A percentile compares a stretch with the other conserved stretches of the same genome.
Conservation (phyloP, 2,797 vertebrate species). For the Coilia nasus region DNA sequence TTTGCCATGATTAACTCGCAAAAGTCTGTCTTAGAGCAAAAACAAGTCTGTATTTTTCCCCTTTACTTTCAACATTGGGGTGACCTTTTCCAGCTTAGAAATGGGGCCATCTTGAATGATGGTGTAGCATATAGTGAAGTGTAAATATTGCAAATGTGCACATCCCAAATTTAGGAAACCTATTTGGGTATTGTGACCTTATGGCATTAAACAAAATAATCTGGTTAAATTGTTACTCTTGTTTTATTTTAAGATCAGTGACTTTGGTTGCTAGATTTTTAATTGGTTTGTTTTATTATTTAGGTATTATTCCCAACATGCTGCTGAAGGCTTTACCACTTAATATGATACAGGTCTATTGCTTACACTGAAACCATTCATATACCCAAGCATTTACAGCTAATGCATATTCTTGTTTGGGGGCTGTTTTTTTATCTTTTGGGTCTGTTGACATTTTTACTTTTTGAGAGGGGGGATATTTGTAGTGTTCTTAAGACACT, state of each 20-base stretch:
- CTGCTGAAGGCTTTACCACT: slow-evolving; percentile 4
- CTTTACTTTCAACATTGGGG: background rate
- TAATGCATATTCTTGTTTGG: background rate
- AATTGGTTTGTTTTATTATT: background rate
- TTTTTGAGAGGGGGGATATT: slow-evolving; percentile 18
- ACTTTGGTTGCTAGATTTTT: background rate
- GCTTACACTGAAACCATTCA: slow-evolving; percentile 10
- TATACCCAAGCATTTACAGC: background rate
- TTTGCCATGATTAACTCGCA: background rate
- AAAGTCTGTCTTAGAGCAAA: background rate
- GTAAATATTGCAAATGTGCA: slow-evolving; percentile 14
- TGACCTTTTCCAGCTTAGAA: background rate
- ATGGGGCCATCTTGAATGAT: background rate
- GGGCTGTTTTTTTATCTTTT: slow-evolving; percentile 24
- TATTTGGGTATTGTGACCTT: background rate
- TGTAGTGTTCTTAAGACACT: slow-evolving; percentile 36
- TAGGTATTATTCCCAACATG: background rate
- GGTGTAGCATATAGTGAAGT: background rate
- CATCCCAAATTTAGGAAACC: background rate
- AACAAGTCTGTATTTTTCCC: background rate
- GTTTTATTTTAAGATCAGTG: background rate
- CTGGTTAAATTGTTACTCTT: background rate
- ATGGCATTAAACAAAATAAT: background rate
- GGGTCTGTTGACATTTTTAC: slow-evolving; percentile 38
- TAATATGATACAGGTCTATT: background rate